Evolutionary conservation across 2,888 invertebrate species (phyloP), one percentile per base, ranked within the genome.

Genomic region (Labia minor): DNA sequence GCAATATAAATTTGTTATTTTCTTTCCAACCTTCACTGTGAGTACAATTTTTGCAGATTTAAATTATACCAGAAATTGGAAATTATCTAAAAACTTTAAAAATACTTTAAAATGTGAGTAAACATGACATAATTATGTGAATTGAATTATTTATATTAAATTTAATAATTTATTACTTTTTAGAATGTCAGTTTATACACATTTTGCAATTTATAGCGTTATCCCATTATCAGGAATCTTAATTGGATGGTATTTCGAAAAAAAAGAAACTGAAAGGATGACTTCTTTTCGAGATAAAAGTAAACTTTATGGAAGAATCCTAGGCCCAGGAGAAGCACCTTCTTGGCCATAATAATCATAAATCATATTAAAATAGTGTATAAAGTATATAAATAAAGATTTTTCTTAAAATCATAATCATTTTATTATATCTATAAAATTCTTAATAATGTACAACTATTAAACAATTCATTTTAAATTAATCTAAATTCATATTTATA

Each of bases 211-310:
- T 68, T 81, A 83, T 71, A 85, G 85, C 1, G 74, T 76, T 0
- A 49, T 88, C 0, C 88, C 89, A 0, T 0, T 84, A 0, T 71
- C 79, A 21, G 87, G 87, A 0, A 84, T 75, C 71, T 74, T 77
- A 1, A 69, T 89, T 66, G 91, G 91, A 1, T 80, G 80, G 72
- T 86, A 77, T 71, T 72, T 91, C 66, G 89, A 91, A 74, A 77
- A 78, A 3, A 80, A 83, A 72, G 90, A 92, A 78, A 87, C 87
- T 0, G 80, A 86, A 68, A 82, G 90, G 67, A 84, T 90, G 85
- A 81, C 82, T 0, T 78, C 77, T 71, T 93, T 86, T 76, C 82
- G 92, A 68, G 92, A 93, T 75, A 91, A 88, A 75, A 91, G 91
- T 73, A 83, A 86, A 64, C 78, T 93, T 49, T 93, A 86, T 75